phyloP scores from a whole-genome alignment of 2,888 invertebrate genomes.

The Caradrina kadenii region DNA sequence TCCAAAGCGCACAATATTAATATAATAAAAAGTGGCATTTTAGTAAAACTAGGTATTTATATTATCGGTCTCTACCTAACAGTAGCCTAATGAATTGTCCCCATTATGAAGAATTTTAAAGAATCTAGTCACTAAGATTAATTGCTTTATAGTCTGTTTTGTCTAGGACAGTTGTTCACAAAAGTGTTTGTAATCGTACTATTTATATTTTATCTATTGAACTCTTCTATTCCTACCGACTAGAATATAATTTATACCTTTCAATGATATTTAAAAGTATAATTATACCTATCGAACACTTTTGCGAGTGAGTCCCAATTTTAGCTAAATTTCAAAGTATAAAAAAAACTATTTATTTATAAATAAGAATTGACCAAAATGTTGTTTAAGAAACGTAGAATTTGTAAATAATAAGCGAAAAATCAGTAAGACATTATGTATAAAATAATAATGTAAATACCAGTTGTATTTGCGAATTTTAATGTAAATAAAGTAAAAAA shows the following conservation, averaged over 20 bases:
- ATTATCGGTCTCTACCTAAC: slow-evolving; percentile 65
- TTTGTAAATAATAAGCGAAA: slow-evolving; percentile 80
- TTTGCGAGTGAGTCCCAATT: slow-evolving; percentile 70
- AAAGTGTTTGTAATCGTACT: slow-evolving; percentile 62
- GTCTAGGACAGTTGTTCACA: slow-evolving; percentile 59
- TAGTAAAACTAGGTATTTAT: slow-evolving; percentile 61
- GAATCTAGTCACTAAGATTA: slow-evolving; percentile 72
- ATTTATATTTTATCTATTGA: slow-evolving; percentile 53
- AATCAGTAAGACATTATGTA: slow-evolving; percentile 79
- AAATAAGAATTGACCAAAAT: slow-evolving; percentile 89
- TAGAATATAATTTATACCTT: slow-evolving; percentile 57
- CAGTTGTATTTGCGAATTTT: slow-evolving; percentile 88
- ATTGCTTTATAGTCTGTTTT: slow-evolving; percentile 70
- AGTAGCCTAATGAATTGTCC: slow-evolving; percentile 74
- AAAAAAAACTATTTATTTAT: slow-evolving; percentile 75
- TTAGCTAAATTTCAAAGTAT: slow-evolving; percentile 72
- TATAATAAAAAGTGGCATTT: slow-evolving; percentile 57
- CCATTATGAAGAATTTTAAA: slow-evolving; percentile 70
- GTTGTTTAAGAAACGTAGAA: slow-evolving; percentile 83
- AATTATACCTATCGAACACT: slow-evolving; percentile 64
- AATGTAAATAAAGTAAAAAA: slow-evolving; percentile 81
- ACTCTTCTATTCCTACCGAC: slow-evolving; percentile 42
- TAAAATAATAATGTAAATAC: slow-evolving; percentile 82
- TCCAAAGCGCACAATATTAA: slow-evolving; percentile 66
- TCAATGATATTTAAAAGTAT: slow-evolving; percentile 48